Evolutionary conservation across 1,140 invertebrate genomes (phyloP).

Genomic region (Holotrichia oblita): DNA sequence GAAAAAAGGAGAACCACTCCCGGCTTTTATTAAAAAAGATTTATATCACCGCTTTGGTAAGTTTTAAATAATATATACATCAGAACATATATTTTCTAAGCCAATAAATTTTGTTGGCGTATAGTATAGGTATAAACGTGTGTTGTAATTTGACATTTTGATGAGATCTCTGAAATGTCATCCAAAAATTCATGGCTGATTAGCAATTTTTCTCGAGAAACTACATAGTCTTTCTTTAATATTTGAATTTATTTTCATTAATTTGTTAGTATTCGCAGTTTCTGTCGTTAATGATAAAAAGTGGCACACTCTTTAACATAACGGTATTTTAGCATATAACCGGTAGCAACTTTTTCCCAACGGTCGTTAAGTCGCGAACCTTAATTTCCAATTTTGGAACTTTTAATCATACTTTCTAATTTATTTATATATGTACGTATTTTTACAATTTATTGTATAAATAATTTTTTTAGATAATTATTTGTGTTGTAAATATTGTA

Average conservation of each 20-base stretch:
- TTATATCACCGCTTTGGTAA: constrained; percentile 35
- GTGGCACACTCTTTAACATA: constrained; percentile 3
- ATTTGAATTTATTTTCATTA: too few relatives aligned
- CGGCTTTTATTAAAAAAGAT: constrained; percentile 23
- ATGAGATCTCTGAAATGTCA: constrained; percentile 29
- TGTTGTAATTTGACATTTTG: constrained; percentile 22
- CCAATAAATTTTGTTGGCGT: background rate
- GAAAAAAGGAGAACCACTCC: constrained; percentile 39
- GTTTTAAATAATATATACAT: constrained; percentile 25
- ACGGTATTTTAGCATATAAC: constrained; percentile 34
- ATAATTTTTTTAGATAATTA: constrained; percentile 38
- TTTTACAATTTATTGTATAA: constrained; percentile 16
- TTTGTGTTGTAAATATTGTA: constrained; percentile 25
- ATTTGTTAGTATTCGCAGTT: too few relatives aligned
- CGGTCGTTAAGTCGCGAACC: constrained; percentile 29
- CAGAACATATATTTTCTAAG: constrained; percentile 4
- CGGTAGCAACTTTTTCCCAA: constrained; percentile 37
- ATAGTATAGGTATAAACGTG: background rate
- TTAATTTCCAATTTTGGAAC: constrained; percentile 31
- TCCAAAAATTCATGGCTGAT: constrained; percentile 34
- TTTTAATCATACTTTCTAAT: constrained; percentile 45
- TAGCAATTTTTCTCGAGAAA: background rate
- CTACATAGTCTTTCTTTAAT: background rate
- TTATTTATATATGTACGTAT: constrained; percentile 36
- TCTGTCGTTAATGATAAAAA: background rate